Evolutionary conservation across 2,797 vertebrate genomes (phyloP).

Genomic region (Xiphorhynchus erythropygius): DNA sequence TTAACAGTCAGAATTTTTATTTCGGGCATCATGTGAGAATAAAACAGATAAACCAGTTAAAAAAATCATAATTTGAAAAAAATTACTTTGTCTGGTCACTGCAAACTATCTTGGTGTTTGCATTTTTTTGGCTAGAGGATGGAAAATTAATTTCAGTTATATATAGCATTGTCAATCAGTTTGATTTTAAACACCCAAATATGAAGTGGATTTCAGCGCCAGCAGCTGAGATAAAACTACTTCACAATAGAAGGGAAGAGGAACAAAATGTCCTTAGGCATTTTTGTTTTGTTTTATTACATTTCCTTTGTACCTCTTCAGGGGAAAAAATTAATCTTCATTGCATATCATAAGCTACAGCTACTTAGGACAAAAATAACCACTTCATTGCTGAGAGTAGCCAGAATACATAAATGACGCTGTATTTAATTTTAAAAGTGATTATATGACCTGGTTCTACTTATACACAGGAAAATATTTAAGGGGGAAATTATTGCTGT

Average conservation of each 20-base stretch:
- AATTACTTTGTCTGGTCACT: background rate
- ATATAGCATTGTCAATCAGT: background rate
- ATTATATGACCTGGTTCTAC: background rate
- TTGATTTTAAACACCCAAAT: background rate
- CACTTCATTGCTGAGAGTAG: background rate
- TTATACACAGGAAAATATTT: background rate
- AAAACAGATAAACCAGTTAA: background rate
- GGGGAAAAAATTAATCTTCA: background rate
- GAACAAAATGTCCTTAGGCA: background rate
- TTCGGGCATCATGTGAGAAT: background rate
- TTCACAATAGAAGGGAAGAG: background rate
- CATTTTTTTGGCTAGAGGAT: background rate
- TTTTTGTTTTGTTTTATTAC: background rate
- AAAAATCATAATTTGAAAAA: background rate
- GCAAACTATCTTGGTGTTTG: background rate
- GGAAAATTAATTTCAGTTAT: background rate
- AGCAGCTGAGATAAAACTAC: background rate
- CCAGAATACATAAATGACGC: background rate
- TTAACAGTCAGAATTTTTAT: background rate
- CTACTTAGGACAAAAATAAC: background rate
- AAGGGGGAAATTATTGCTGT: background rate
- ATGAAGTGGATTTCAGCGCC: background rate
- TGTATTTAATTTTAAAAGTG: background rate
- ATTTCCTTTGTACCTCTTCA: background rate
- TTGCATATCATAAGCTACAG: background rate